Percentiles rank a stretch among this genome's conserved stretches.
Conservation (phyloP, 2,113 vertebrate genomes). For the Thymallus thymallus region DNA sequence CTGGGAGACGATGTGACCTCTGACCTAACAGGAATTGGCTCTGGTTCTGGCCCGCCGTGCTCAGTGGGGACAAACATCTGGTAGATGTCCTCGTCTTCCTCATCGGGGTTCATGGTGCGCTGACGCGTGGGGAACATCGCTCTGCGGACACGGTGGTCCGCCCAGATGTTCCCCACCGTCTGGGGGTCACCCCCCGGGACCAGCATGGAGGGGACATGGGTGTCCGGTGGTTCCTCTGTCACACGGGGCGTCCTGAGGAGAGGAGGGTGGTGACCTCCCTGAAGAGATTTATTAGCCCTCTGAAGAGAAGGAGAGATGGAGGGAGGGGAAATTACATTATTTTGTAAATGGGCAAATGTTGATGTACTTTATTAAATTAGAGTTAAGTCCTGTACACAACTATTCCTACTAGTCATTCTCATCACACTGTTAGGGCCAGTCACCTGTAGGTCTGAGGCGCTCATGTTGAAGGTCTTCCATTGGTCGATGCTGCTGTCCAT, state of each 20-base stretch:
- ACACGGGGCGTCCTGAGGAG: conserved; percentile 68
- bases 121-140: conserved; percentile 88
- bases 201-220: conserved; percentile 73
- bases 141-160: conserved; percentile 86
- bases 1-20: conserved; percentile 52
- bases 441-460: conserved; percentile 73
- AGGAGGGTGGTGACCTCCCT: conserved; percentile 75
- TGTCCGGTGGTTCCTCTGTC: conserved; percentile 67
- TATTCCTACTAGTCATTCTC: background rate
- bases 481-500: conserved; percentile 83
- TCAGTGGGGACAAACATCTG: conserved; percentile 91
- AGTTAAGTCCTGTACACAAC: background rate
- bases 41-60: conserved; percentile 70
- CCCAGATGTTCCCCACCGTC: conserved; percentile 86
- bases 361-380: too few relatives aligned
- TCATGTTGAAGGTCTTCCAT: conserved; percentile 77
- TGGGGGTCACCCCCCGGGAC: conserved; percentile 66
- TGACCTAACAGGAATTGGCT: conserved; percentile 53
- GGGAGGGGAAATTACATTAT: conserved; percentile 5
- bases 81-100: conserved; percentile 91
- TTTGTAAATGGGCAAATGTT: too few relatives aligned
- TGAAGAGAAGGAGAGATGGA: conserved; percentile 43
- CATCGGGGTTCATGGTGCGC: conserved; percentile 80
- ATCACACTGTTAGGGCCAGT: background rate
- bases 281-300: conserved; percentile 82